phyloP scores from a whole-genome alignment of 2,888 invertebrate genomes.

The Craniophora ligustri region DNA sequence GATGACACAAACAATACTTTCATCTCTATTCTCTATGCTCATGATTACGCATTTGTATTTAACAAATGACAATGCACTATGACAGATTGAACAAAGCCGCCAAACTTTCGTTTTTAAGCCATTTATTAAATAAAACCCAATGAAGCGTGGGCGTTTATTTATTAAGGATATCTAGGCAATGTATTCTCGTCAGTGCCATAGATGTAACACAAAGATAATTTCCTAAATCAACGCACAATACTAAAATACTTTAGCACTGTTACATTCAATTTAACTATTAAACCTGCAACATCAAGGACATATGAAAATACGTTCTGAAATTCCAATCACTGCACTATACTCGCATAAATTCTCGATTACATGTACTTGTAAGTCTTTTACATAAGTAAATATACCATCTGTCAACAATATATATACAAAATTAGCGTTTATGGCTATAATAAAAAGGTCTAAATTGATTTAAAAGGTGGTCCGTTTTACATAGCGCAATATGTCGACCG shows the following conservation, averaged over 20 bases:
- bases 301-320: slow-evolving; percentile 59
- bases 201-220: slow-evolving; percentile 55
- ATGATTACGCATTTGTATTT: slow-evolving; percentile 27
- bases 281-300: slow-evolving; percentile 49
- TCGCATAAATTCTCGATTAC: slow-evolving; percentile 60
- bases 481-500: slow-evolving; percentile 78
- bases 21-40: slow-evolving; percentile 10
- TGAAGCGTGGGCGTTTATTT: slow-evolving; percentile 21
- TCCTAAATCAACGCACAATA: slow-evolving; percentile 38
- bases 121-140: slow-evolving; percentile 7
- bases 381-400: slow-evolving; percentile 67
- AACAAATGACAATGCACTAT: slow-evolving; percentile 6
- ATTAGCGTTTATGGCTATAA: slow-evolving; percentile 38
- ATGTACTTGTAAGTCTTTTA: slow-evolving; percentile 61
- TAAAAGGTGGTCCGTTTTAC: slow-evolving; percentile 54
- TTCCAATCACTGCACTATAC: slow-evolving; percentile 62
- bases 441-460: slow-evolving; percentile 46
- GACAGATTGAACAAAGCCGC: slow-evolving; percentile 5
- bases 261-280: slow-evolving; percentile 46
- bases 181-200: slow-evolving; percentile 29
- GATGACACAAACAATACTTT: slow-evolving; percentile 19
- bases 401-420: slow-evolving; percentile 53
- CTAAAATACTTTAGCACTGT: slow-evolving; percentile 45
- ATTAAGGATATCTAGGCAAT: slow-evolving; percentile 32
- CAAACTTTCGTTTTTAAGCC: slow-evolving; percentile 33